A percentile compares a stretch with the other conserved stretches of the same genome.
These are phyloP conservation scores for Bemisia tabaci DNA, from an alignment of 1,140 invertebrate genomes.

Conservation along the genomic window DNA sequence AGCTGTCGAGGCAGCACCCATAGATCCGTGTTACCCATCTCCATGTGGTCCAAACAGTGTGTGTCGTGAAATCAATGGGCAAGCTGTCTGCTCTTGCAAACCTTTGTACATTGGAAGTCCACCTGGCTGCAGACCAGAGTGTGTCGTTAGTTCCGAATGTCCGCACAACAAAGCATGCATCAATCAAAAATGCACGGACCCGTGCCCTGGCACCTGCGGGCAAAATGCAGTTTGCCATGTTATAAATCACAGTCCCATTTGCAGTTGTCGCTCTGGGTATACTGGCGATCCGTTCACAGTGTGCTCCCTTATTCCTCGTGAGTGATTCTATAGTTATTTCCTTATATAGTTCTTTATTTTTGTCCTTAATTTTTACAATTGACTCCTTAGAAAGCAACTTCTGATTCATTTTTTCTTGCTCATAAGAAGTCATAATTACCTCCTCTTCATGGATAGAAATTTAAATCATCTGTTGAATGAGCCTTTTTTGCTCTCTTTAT, in stretches of 20 bases:
- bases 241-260: constrained; percentile 34
- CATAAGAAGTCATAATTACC: too few species aligned
- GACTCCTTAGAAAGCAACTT: too few species aligned
- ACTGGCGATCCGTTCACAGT: constrained; percentile 40
- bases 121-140: constrained; percentile 34
- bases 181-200: constrained; percentile 36
- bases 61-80: constrained; percentile 33
- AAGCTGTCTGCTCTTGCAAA: constrained; percentile 35
- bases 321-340: constrained; percentile 15
- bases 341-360: constrained; percentile 11
- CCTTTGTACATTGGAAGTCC: constrained; percentile 32
- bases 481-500: too few species aligned
- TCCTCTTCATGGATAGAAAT: too few species aligned
- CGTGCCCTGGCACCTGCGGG: constrained; percentile 38
- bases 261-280: constrained; percentile 34
- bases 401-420: constrained; percentile 26
- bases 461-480: too few species aligned
- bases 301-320: constrained; percentile 34
- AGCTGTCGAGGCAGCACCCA: constrained; percentile 21
- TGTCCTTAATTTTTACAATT: neutral
- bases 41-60: constrained; percentile 39
- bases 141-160: constrained; percentile 36
- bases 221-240: constrained; percentile 31
- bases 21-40: constrained; percentile 36
- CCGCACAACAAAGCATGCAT: constrained; percentile 32